Base-by-base conservation (phyloP, 1,140 invertebrate genomes). In the Copidosoma floridanum region DNA sequence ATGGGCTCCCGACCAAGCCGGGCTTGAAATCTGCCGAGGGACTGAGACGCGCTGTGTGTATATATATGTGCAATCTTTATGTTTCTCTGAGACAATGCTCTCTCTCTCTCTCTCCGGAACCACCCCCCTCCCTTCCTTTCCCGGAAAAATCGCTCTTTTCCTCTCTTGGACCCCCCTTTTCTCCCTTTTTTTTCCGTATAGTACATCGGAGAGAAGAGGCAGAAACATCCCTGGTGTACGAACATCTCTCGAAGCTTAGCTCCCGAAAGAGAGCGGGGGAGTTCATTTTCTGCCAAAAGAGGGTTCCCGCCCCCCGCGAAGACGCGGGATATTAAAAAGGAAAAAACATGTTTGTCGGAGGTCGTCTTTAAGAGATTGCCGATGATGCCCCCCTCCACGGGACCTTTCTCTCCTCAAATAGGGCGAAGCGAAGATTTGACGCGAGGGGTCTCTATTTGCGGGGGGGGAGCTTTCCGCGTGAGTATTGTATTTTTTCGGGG, bases 1-100 rank as follows among this genome's bases (percentile, higher is more conserved):
- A n/a, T n/a, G n/a, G n/a, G n/a, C n/a, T n/a, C n/a, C n/a, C n/a
- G n/a, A n/a, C 4, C 10, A 26, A 26, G 46, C 8, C 69, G 67
- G 60, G 64, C 68, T 52, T 56, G 57, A 50, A 56, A 56, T 47
- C 51, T 44, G 53, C 57, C 59, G 61, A n/a, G n/a, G n/a, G 71
- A 68, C 69, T 69, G 70, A 67, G 67, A 63, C 65, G 61, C 58
- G 57, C 55, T 52, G 46, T 20, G 41, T 21, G 18, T 43, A 14
- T 6, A 16, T 24, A 21, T 20, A 23, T 51, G 54, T 26, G 21
- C n/a, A n/a, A n/a, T n/a, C n/a, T 32, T 6, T 32, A 32, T 32
- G 29, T 35, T 10, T 23, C 12, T 26, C 43, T 48, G 64, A 70
- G 69, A 69, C 69, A 66, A 68, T 68, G 68, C 70, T 72, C 64